Evolutionary conservation across 2,888 invertebrate species (phyloP).

Genomic region (Parnassius mnemosyne): DNA sequence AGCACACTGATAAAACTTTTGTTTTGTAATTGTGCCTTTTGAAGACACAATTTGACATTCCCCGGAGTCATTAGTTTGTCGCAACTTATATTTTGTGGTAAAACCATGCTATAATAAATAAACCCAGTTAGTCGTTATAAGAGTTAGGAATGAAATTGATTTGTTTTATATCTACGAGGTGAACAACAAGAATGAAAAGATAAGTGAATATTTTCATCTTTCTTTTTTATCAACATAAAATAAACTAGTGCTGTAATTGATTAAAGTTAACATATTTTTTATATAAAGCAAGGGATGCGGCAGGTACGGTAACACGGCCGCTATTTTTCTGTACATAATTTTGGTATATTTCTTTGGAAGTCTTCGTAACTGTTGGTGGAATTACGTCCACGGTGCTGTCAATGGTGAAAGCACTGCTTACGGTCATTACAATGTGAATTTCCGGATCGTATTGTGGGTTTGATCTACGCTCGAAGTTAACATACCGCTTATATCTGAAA

Average conservation of each 20-base stretch:
- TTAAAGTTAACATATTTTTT: constrained; percentile 61
- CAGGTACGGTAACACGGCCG: constrained; percentile 72
- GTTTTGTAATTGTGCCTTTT: no score
- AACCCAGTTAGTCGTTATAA: no score
- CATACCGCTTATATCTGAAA: constrained; percentile 80
- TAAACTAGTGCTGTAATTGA: not conserved
- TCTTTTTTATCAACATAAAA: no score
- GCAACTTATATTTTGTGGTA: no score
- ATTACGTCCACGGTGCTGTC: constrained; percentile 83
- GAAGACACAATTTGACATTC: no score
- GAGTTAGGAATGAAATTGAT: no score
- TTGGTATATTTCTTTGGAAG: constrained; percentile 84
- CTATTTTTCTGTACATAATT: constrained; percentile 81
- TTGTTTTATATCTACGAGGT: no score
- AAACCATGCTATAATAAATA: no score
- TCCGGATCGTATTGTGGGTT: constrained; percentile 73
- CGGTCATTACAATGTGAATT: constrained; percentile 79
- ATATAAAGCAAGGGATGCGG: constrained; percentile 49
- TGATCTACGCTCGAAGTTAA: constrained; percentile 83
- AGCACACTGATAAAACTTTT: no score
- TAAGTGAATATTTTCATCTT: no score
- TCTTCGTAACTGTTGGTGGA: constrained; percentile 83
- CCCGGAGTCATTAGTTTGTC: no score
- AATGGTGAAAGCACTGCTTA: constrained; percentile 82
- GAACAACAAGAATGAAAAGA: no score